Conservation (phyloP, 2,888 invertebrate genomes). For the Nemurella pictetii region DNA sequence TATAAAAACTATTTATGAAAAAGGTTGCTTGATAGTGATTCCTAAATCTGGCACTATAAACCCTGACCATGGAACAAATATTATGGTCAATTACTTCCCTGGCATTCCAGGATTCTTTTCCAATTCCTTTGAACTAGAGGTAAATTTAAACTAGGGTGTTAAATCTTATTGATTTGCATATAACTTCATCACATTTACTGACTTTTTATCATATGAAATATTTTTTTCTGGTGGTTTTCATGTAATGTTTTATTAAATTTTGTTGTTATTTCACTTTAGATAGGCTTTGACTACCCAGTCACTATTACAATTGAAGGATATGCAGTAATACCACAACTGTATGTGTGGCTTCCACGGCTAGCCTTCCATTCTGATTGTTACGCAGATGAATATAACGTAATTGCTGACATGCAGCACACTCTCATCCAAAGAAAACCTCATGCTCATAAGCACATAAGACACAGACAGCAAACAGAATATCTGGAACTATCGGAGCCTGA, state of each 20-base stretch:
- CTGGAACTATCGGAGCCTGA: neutral
- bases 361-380: conserved; percentile 38
- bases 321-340: conserved; percentile 63
- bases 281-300: conserved; percentile 60
- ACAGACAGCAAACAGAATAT: neutral
- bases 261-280: conserved; percentile 50
- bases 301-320: conserved; percentile 60
- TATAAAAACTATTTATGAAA: neutral
- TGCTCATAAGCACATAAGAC: neutral
- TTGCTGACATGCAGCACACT: neutral
- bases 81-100: conserved; percentile 58
- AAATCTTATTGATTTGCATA: neutral
- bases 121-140: conserved; percentile 51
- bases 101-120: conserved; percentile 60
- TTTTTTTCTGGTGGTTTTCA: neutral
- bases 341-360: conserved; percentile 56
- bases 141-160: conserved; percentile 40
- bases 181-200: neutral
- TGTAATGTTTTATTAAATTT: neutral
- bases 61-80: conserved; percentile 52
- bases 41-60: conserved; percentile 55
- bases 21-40: conserved; percentile 47
- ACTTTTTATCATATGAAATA: too few relatives aligned
- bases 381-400: conserved; percentile 44
- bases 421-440: neutral